Conservation (phyloP, 1,140 invertebrate species). For the Lucilia sericata region DNA sequence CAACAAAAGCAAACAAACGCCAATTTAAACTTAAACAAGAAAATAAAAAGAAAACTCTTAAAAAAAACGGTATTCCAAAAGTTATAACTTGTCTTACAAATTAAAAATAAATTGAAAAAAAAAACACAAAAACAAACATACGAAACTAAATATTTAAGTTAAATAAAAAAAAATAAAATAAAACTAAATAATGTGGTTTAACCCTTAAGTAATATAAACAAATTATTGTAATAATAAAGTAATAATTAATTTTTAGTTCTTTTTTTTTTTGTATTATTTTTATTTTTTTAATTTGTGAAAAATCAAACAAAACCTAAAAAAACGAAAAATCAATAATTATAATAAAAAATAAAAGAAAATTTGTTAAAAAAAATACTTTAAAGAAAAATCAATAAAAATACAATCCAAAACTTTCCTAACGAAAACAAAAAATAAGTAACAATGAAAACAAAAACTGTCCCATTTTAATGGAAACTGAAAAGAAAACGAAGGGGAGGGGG, state of each 20-base stretch:
- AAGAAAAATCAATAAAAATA: constrained; percentile 42
- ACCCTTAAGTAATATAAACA: constrained; percentile 31
- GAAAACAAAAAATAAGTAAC: constrained; percentile 15
- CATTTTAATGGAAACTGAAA: constrained; percentile 4
- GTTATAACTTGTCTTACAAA: constrained; percentile 34
- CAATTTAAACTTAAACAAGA: constrained; percentile 29
- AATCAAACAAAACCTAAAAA: constrained; percentile 45
- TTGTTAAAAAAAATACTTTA: constrained; percentile 31
- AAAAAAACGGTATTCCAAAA: constrained; percentile 41
- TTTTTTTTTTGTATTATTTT: constrained; percentile 40
- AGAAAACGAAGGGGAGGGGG: too few species aligned
- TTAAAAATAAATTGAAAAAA: background rate
- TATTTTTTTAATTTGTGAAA: constrained; percentile 29
- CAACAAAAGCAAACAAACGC: constrained; percentile 5
- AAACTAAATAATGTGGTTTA: constrained; percentile 40
- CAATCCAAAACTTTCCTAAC: constrained; percentile 38
- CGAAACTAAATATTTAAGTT: constrained; percentile 30
- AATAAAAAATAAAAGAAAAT: constrained; percentile 35
- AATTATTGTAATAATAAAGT: constrained; percentile 29
- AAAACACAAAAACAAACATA: constrained; percentile 31
- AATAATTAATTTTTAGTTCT: constrained; percentile 1
- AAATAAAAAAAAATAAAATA: background rate
- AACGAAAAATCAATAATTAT: constrained; percentile 15
- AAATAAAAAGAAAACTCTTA: background rate
- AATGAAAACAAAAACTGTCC: constrained; percentile 12